Percentiles rank a stretch among this genome's conserved stretches.
These are phyloP conservation scores for Rhabditoides inermis DNA, from an alignment of 2,888 invertebrate species.

Conservation along the genomic window DNA sequence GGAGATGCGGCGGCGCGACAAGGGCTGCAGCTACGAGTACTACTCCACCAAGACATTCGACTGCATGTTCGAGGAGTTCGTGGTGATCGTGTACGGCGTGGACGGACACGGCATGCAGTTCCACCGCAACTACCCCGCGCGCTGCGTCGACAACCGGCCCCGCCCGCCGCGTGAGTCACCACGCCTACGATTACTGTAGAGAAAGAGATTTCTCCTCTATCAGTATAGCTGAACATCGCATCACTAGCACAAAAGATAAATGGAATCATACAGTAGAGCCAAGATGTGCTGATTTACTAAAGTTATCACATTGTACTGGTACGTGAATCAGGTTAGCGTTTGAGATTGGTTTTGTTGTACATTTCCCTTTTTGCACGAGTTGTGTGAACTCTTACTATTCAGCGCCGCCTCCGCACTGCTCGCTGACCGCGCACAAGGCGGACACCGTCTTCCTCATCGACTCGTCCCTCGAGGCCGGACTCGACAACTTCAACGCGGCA, in stretches of 20 bases:
- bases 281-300: too few relatives aligned
- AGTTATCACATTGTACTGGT: too few relatives aligned
- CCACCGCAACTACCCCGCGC: conserved; percentile 27
- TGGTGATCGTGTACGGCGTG: conserved; percentile 26
- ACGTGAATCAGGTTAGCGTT: too few relatives aligned
- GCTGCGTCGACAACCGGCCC: conserved; percentile 18
- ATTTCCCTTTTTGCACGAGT: too few relatives aligned
- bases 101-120: conserved; percentile 26
- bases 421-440: conserved; percentile 18
- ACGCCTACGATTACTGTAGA: too few relatives aligned
- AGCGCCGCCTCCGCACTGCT: conserved; percentile 28
- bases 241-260: too few relatives aligned
- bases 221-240: too few relatives aligned
- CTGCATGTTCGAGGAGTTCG: conserved; percentile 23
- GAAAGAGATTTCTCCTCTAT: too few relatives aligned
- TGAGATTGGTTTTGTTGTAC: too few relatives aligned
- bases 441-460: conserved; percentile 37
- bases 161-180: conserved; percentile 14
- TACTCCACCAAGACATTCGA: conserved; percentile 19
- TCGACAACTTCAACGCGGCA: conserved; percentile 13
- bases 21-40: conserved; percentile 32
- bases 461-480: conserved; percentile 14
- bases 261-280: too few relatives aligned
- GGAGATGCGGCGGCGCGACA: conserved; percentile 18
- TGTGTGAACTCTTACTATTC: conserved; percentile 6